These are phyloP conservation scores for Lysandra bellargus DNA, from an alignment of 2,888 invertebrate genomes.

Conservation along the genomic window DNA sequence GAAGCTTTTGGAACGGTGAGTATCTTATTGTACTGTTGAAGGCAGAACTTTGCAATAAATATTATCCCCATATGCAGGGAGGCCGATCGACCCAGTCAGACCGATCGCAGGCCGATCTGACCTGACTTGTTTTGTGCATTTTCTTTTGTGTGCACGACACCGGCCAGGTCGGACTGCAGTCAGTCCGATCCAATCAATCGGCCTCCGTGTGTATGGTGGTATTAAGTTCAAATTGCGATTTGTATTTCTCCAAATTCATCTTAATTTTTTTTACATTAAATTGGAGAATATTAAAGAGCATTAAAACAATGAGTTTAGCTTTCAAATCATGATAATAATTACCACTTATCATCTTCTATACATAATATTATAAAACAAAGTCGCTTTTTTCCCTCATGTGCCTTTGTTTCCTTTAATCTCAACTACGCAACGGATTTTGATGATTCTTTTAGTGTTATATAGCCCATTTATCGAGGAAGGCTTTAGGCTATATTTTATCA, in stretches of 20 bases:
- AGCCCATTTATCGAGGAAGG: too few species aligned
- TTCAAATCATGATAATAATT: background rate
- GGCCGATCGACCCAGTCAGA: background rate
- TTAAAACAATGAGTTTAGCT: background rate
- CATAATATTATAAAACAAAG: too few species aligned
- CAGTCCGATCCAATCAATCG: background rate
- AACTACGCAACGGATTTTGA: too few species aligned
- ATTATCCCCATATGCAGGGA: background rate
- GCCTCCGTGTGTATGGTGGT: background rate
- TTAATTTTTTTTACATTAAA: background rate
- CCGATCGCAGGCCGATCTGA: background rate
- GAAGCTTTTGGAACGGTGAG: conserved; percentile 74
- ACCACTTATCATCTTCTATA: too few species aligned
- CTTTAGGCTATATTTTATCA: too few species aligned
- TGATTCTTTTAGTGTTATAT: too few species aligned
- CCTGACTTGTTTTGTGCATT: background rate
- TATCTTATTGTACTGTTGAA: conserved; percentile 30
- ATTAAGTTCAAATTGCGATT: too few species aligned
- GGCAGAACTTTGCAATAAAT: background rate
- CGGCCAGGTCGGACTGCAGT: background rate
- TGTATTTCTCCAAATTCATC: background rate
- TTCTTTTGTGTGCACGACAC: background rate
- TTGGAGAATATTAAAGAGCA: background rate
- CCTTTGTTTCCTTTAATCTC: too few species aligned
- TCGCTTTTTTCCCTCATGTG: too few species aligned